Base-by-base conservation (phyloP, 2,113 vertebrate genomes). In the Sceloporus undulatus region DNA sequence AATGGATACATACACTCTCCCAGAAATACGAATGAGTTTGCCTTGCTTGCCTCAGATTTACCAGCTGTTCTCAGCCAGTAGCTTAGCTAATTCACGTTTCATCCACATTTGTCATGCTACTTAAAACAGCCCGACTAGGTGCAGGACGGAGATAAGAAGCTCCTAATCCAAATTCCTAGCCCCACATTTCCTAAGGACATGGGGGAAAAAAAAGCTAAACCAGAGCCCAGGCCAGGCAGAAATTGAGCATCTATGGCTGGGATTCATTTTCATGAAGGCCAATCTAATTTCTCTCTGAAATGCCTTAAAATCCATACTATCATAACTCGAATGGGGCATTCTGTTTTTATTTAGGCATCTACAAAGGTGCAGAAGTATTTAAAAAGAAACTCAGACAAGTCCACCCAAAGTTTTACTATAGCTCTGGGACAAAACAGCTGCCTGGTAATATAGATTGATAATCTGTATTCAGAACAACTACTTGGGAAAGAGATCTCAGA, bases 61-160 rank as follows among this genome's bases (percentile, higher is more conserved):
- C 66, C 73, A 66, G 90, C 34, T 90, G 5, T 82, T 52, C 54
- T 87, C n/a, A 2, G 1, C 11, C 54, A 29, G 59, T 84, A 59
- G 34, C 0, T 0, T 42, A 78, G n/a, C 65, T 65, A 74, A 76
- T 88, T 88, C 78, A 38, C 34, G 29, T 71, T 52, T 84, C 66
- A 79, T 74, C 84, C 27, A 11, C 23, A 23, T 91, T 42, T 42
- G 34, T 80, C 75, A 62, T 52, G 75, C 42, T 76, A 25, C 80
- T 74, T 65, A 14, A 82, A 85, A 23, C 25, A 79, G 82, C 27
- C 9, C 42, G 62, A 48, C 71, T 71, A 29, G 18, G 65, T 83
- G 74, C 27, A 76, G 82, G 74, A 70, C 23, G 4, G 29, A 79
- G 80, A 83, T 65, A 73, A 73, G 75, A 86, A 25, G 34, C 10